Evolutionary conservation across 2,888 invertebrate genomes (phyloP).

Genomic region (Polietes domitor): DNA sequence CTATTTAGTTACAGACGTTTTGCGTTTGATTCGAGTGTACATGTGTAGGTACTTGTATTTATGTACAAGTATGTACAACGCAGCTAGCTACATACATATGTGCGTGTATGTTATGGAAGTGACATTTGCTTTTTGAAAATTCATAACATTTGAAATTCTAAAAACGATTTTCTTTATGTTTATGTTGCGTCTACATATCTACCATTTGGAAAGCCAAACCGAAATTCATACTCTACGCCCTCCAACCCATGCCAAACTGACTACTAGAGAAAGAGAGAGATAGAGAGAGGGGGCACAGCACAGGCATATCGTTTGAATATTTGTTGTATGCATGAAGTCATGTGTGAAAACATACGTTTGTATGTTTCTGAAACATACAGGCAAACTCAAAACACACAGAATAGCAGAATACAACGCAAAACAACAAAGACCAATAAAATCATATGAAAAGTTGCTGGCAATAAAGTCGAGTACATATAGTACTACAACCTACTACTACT

Average conservation of each 20-base stretch:
- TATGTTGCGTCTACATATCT: slow-evolving; percentile 33
- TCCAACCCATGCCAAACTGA: neutral
- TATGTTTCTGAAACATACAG: slow-evolving; percentile 49
- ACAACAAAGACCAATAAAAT: slow-evolving; percentile 66
- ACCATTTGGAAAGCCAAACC: neutral
- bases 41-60: neutral
- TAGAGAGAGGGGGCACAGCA: neutral
- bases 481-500: neutral
- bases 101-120: slow-evolving; percentile 52
- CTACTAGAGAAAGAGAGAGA: neutral
- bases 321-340: slow-evolving; percentile 63
- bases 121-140: slow-evolving; percentile 67
- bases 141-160: slow-evolving; percentile 68
- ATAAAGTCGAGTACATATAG: slow-evolving; percentile 56
- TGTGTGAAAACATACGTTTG: slow-evolving; percentile 66
- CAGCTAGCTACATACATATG: no score
- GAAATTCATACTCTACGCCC: neutral
- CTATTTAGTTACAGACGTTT: neutral
- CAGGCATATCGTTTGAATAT: slow-evolving; percentile 20
- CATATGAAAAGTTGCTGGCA: slow-evolving; percentile 64
- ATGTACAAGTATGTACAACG: neutral
- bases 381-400: neutral
- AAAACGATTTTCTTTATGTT: slow-evolving; percentile 66
- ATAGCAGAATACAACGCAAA: neutral
- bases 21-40: slow-evolving; percentile 6